Evolutionary conservation across 2,797 vertebrate genomes (phyloP).

Genomic region (Etheostoma perlongum): DNA sequence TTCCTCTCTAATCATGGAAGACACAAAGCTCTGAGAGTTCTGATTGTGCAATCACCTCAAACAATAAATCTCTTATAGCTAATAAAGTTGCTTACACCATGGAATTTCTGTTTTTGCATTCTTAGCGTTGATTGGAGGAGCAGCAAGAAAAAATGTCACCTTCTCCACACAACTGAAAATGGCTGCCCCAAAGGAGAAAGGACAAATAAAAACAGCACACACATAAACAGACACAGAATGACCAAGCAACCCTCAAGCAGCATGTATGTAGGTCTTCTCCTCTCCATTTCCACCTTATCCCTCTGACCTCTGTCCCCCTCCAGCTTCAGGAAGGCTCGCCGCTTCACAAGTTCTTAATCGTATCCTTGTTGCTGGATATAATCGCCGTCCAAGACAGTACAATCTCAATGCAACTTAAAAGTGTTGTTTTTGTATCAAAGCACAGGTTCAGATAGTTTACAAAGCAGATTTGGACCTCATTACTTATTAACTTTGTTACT

Average conservation of each 20-base stretch:
- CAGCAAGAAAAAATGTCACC: slow-evolving; percentile 70
- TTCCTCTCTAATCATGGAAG: slow-evolving; percentile 32
- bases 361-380: slow-evolving; percentile 13
- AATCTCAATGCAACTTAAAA: slow-evolving; percentile 52
- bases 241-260: slow-evolving; percentile 83
- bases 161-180: slow-evolving; percentile 62
- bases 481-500: slow-evolving; percentile 30
- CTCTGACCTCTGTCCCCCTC: slow-evolving; percentile 40
- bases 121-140: slow-evolving; percentile 80
- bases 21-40: slow-evolving; percentile 58
- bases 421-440: slow-evolving; percentile 48
- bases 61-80: slow-evolving; percentile 68
- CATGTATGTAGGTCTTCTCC: slow-evolving; percentile 75
- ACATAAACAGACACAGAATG: slow-evolving; percentile 64
- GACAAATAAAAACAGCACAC: slow-evolving; percentile 50
- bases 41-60: slow-evolving; percentile 77
- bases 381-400: slow-evolving; percentile 23
- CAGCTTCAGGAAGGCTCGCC: slow-evolving; percentile 40
- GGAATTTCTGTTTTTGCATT: slow-evolving; percentile 73
- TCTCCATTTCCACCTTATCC: slow-evolving; percentile 45
- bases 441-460: slow-evolving; percentile 51
- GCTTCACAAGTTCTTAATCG: slow-evolving; percentile 17
- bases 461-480: slow-evolving; percentile 44
- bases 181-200: slow-evolving; percentile 56
- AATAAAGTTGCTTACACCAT: slow-evolving; percentile 63